Evolutionary conservation across 2,888 invertebrate species (phyloP), one percentile per base, ranked within the genome.

Genomic region (Drosophila lutescens): DNA sequence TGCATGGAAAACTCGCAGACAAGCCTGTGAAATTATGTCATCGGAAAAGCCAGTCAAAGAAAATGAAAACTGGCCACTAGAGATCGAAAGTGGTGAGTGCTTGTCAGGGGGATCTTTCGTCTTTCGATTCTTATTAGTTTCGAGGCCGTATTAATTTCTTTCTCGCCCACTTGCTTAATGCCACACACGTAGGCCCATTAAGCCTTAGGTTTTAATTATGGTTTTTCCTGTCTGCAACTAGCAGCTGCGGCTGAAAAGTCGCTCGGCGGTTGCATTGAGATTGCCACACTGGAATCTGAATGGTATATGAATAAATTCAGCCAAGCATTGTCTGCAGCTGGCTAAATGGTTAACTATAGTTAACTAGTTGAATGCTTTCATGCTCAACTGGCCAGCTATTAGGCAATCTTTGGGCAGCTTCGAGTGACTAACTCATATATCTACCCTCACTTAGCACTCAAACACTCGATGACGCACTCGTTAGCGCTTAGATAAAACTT

Each of bases 21-120:
- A 69, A 41, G 74, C 75, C 74, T 74, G 76, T 74, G 75, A 77
- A 86, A 86, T 88, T 88, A 88, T 88, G 88, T 88, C 87, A 88
- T 88, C 84, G 86, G 82, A 86, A 86, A 86, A 86, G 72, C 76
- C 72, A 62, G 65, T 43, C 49, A 49, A 68, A 53, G 77, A 77
- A 77, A 81, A 82, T 63, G 54, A 70, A 78, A 81, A 61, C 51
- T 51, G 40, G 17, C 30, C 26, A 15, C 30, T 43, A 56, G 71
- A 79, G 75, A 78, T 76, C 72, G 81, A 85, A 86, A 86, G 79
- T 80, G 46, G 40, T 15, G 38, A 40, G 26, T 40, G 53, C 53
- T 30, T n/a, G 40, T 51, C 38, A 40, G 20, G 47, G 41, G n/a
- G 23, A 17, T 43, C 8, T 30, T 23, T 12, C 17, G 4, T 3